Conservation (phyloP, 2,113 vertebrate genomes). For the Eptesicus fuscus region DNA sequence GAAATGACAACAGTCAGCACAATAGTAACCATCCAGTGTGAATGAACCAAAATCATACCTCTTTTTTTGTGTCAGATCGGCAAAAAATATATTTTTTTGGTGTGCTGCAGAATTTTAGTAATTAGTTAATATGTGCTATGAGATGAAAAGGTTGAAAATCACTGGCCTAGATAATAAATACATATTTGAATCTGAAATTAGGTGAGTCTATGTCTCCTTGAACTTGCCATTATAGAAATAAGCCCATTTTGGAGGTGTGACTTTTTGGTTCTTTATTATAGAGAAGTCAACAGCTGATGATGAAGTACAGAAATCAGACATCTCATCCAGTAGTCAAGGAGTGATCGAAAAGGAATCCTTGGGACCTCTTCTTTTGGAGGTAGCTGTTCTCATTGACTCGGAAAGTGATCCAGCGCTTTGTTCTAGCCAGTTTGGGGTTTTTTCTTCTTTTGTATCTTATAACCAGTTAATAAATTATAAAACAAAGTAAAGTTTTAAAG, state of each 20-base stretch:
- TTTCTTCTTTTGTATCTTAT: not conserved
- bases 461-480: constrained; percentile 7
- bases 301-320: constrained; percentile 95
- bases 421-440: not conserved
- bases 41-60: not conserved
- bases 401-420: not conserved
- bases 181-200: constrained; percentile 1
- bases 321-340: constrained; percentile 95
- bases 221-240: not conserved
- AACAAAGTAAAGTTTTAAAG: constrained; percentile 18
- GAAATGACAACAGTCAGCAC: not conserved
- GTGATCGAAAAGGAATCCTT: constrained; percentile 95
- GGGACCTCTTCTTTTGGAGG: constrained; percentile 89
- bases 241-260: constrained; percentile 1
- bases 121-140: not conserved
- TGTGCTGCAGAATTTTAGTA: not conserved
- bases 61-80: not conserved
- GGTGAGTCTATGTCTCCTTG: not conserved
- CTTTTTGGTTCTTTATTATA: constrained; percentile 69
- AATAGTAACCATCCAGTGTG: not conserved
- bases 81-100: not conserved
- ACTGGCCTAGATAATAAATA: not conserved
- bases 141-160: not conserved
- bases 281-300: constrained; percentile 89
- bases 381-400: constrained; percentile 52